Percentiles rank a stretch among this genome's conserved stretches.
phyloP scores from a whole-genome alignment of 23 tunicate genomes.

The Styela clava region DNA sequence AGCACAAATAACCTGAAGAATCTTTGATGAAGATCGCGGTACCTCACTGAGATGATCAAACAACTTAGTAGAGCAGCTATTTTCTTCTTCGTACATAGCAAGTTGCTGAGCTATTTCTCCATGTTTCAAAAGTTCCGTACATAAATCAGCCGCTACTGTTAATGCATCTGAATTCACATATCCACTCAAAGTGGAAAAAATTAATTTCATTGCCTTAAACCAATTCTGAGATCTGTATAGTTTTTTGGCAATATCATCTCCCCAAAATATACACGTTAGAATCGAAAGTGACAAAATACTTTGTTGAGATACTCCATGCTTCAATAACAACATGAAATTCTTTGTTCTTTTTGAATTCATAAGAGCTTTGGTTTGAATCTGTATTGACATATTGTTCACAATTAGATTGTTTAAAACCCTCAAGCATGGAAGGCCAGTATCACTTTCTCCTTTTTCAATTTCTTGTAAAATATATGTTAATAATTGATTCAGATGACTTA shows the following conservation, averaged over 20 bases:
- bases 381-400: constrained; percentile 37
- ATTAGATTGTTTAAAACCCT: constrained; percentile 57
- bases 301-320: constrained; percentile 30
- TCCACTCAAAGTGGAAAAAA: constrained; percentile 33
- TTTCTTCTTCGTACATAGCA: constrained; percentile 42
- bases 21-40: constrained; percentile 26
- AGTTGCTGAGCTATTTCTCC: constrained; percentile 61
- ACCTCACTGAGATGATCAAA: neutral
- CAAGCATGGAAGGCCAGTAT: constrained; percentile 32
- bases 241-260: constrained; percentile 53
- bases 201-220: constrained; percentile 50
- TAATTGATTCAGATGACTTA: constrained; percentile 32
- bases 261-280: constrained; percentile 62
- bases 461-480: constrained; percentile 34
- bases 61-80: neutral
- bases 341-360: constrained; percentile 18
- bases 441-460: constrained; percentile 25
- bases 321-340: constrained; percentile 44
- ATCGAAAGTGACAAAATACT: constrained; percentile 49
- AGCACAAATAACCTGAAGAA: constrained; percentile 39
- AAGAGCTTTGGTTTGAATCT: constrained; percentile 60
- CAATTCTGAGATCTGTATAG: constrained; percentile 47
- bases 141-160: constrained; percentile 53
- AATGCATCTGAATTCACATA: constrained; percentile 29
- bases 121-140: constrained; percentile 48